These are phyloP conservation scores for Chironex yamaguchii DNA, from an alignment of 30 jellyfish, hydroid and myxozoan species.

Conservation along the genomic window DNA sequence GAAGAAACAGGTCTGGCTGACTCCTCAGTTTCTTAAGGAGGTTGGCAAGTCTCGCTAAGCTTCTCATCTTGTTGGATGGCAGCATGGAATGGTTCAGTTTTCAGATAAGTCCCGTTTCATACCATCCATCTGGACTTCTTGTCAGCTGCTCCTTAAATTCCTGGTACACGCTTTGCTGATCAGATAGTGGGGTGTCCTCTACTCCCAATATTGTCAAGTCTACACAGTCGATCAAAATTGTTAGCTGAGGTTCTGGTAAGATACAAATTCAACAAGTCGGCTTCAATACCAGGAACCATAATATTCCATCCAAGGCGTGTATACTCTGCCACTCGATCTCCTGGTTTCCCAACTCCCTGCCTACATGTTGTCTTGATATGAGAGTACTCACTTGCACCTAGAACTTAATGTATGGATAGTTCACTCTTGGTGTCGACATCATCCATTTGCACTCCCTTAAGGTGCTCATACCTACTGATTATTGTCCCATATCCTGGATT, in stretches of 20 bases:
- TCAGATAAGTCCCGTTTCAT: conserved; percentile 41
- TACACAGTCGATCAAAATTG: conserved; percentile 39
- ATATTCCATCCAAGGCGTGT: conserved; percentile 38
- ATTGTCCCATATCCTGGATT: conserved; percentile 42
- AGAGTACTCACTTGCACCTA: conserved; percentile 55
- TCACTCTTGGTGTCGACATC: conserved; percentile 27
- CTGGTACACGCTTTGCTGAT: neutral
- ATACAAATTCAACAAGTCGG: neutral
- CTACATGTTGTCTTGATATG: conserved; percentile 6
- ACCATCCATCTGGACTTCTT: conserved; percentile 30
- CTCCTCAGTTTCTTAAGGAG: conserved; percentile 44
- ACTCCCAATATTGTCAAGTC: conserved; percentile 52
- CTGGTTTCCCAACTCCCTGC: conserved; percentile 48
- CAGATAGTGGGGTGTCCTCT: conserved; percentile 18
- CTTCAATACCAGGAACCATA: neutral
- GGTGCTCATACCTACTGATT: conserved; percentile 14
- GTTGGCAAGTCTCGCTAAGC: conserved; percentile 49
- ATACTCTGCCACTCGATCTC: conserved; percentile 39
- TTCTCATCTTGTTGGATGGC: conserved; percentile 48
- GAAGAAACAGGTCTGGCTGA: conserved; percentile 54
- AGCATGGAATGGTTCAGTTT: neutral
- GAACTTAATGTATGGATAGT: conserved; percentile 32
- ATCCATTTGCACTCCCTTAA: neutral
- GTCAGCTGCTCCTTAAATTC: conserved; percentile 31
- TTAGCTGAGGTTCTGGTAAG: conserved; percentile 5